A percentile compares a stretch with the other conserved stretches of the same genome.
Conservation (phyloP, 2,888 invertebrate species). For the Pseudanteris insignis region DNA sequence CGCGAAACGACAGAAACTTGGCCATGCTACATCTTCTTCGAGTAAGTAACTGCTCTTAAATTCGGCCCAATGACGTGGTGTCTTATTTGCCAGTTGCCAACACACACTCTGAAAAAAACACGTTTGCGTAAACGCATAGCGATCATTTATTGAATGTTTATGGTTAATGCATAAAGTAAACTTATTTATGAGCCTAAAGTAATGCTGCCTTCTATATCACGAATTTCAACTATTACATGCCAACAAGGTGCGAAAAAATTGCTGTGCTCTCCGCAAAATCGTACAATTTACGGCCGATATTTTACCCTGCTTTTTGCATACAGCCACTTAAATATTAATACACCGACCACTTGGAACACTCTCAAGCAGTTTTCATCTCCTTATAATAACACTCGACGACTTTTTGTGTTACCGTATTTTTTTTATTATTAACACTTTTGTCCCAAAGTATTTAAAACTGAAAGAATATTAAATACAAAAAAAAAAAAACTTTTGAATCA, state of each 20-base stretch:
- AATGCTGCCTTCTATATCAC: slow-evolving; percentile 45
- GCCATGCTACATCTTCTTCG: slow-evolving; percentile 47
- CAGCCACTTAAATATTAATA: slow-evolving; percentile 2
- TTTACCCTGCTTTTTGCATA: slow-evolving; percentile 22
- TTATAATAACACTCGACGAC: slow-evolving; percentile 3
- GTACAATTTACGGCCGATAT: slow-evolving; percentile 36
- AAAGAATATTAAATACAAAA: too few relatives aligned
- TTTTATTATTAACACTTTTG: slow-evolving; percentile 7
- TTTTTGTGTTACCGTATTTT: too few relatives aligned
- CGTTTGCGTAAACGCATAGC: slow-evolving; percentile 60
- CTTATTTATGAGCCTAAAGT: slow-evolving; percentile 44
- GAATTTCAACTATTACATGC: slow-evolving; percentile 38
- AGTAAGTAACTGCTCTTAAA: slow-evolving; percentile 50
- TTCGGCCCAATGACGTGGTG: background rate
- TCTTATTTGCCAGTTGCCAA: slow-evolving; percentile 9
- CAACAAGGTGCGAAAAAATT: slow-evolving; percentile 43
- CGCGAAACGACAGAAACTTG: slow-evolving; percentile 51
- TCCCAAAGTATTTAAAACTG: background rate
- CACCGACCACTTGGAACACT: slow-evolving; percentile 17
- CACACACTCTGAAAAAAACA: slow-evolving; percentile 56
- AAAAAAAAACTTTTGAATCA: too few relatives aligned
- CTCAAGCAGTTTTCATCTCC: slow-evolving; percentile 18
- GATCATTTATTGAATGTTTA: slow-evolving; percentile 61
- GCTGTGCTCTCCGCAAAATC: slow-evolving; percentile 23
- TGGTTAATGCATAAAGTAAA: slow-evolving; percentile 48